Percentiles rank a stretch among this genome's conserved stretches.
These are phyloP conservation scores for Philereme vetulata DNA, from an alignment of 2,888 invertebrate genomes.

Conservation along the genomic window DNA sequence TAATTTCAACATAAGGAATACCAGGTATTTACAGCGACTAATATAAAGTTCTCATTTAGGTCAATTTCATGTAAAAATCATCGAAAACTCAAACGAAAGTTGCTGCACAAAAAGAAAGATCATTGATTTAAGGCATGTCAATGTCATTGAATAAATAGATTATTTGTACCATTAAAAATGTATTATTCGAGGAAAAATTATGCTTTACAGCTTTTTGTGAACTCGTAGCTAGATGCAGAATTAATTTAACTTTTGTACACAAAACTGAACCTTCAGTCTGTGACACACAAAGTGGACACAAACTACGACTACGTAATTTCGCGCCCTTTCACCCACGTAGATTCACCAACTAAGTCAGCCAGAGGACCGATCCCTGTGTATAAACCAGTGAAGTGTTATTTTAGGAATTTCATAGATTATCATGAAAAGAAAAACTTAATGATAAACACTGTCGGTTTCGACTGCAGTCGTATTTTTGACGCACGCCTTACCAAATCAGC, in stretches of 20 bases:
- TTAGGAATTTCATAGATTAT: conserved; percentile 7
- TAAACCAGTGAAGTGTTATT: not conserved
- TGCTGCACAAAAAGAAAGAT: conserved; percentile 39
- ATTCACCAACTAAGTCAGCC: conserved; percentile 26
- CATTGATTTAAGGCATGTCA: conserved; percentile 65
- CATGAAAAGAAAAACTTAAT: not conserved
- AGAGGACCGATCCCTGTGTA: not conserved
- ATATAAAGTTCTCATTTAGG: not conserved
- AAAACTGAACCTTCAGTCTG: conserved; percentile 8
- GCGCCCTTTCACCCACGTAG: conserved; percentile 78
- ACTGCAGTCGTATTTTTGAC: conserved; percentile 68
- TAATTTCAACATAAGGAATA: conserved; percentile 6
- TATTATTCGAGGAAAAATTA: not conserved
- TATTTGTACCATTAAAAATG: too few relatives aligned
- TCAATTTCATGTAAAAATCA: conserved; percentile 6
- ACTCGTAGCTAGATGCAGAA: not conserved
- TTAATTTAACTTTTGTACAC: conserved; percentile 1
- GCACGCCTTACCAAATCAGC: conserved; percentile 82
- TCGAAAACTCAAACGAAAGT: conserved; percentile 16
- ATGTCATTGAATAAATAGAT: conserved; percentile 53
- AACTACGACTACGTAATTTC: conserved; percentile 66
- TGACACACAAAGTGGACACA: conserved; percentile 45
- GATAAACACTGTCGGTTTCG: conserved; percentile 27
- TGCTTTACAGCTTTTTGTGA: not conserved
- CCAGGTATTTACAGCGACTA: conserved; percentile 3